Evolutionary conservation across 1,140 invertebrate genomes (phyloP).

Genomic region (Helicorthomorpha holstii): DNA sequence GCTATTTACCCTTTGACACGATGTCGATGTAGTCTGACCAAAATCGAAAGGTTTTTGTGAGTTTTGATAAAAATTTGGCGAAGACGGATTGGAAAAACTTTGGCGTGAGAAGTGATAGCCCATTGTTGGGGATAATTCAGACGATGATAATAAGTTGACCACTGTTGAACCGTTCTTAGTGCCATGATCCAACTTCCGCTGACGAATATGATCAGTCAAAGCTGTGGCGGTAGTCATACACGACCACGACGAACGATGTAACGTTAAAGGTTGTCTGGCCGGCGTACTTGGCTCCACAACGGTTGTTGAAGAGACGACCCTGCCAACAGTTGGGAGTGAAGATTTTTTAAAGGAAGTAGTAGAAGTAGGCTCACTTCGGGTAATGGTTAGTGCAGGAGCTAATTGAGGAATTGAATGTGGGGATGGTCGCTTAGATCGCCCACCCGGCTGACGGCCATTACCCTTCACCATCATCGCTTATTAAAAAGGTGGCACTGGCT

Average conservation of each 20-base stretch:
- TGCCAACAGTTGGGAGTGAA: not conserved
- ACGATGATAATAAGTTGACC: not conserved
- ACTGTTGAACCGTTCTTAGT: not conserved
- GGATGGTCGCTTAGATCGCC: too few species aligned
- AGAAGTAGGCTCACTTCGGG: not conserved
- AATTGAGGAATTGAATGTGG: too few species aligned
- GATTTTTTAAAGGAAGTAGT: too few species aligned
- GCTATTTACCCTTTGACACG: too few species aligned
- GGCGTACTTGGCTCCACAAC: not conserved
- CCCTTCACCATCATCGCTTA: too few species aligned
- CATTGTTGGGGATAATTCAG: not conserved
- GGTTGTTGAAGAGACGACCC: not conserved
- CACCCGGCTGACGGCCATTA: too few species aligned
- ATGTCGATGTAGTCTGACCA: not conserved
- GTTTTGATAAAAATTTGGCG: not conserved
- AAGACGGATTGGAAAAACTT: not conserved
- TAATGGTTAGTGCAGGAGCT: not conserved
- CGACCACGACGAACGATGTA: not conserved
- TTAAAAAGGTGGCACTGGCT: slow-evolving; percentile 3
- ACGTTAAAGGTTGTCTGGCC: not conserved
- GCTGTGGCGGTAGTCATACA: not conserved
- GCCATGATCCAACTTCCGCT: too few species aligned
- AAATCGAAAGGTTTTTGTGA: not conserved
- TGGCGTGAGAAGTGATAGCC: not conserved
- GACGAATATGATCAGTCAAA: too few species aligned